Base-by-base conservation (phyloP, 2,113 vertebrate genomes). In the Xenopus borealis region DNA sequence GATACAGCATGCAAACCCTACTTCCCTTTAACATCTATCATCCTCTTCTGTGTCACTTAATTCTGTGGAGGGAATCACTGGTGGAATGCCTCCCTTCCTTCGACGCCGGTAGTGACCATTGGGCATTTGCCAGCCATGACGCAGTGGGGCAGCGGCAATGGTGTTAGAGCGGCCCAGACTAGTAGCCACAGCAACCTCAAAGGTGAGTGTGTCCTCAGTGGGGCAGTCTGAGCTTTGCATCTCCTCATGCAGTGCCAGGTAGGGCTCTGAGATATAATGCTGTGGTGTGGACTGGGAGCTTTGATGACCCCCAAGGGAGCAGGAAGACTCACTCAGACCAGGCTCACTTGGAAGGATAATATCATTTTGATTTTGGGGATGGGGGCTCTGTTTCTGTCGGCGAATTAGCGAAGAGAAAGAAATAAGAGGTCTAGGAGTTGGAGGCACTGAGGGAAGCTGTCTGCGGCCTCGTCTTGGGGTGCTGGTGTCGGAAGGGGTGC, bases 21-120 rank as follows among this genome's bases (percentile, higher is more conserved):
- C 14, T 18, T 67, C 80, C 85, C 80, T 91, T 89, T 94, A 99
- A 92, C 97, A 99, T 80, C 91, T 94, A 85, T 98, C 96, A 0
- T 99, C 96, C 83, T 98, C 96, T 66, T 99, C 97, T 1, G 96
- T 96, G 86, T 99, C 96, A 63, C 94, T 98, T 72, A 94, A 91
- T 78, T 98, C 94, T 16, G 91, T 88, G 83, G 92, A 88, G 18
- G 91, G 87, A 3, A 87, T 89, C 59, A 93, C 86, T 80, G 88
- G 73, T 1, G 91, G 87, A 9, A 87, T 87, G 0, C 92, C 88
- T 18, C 92, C 91, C 78, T 94, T 94, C 63, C 89, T 87, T 80
- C 94, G 88, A 85, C 96, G 92, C 45, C 89, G 90, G 79, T 97
- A 97, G 84, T 98, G 96, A 50, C 96, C 96, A 0, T 98, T 98